A percentile compares a stretch with the other conserved stretches of the same genome.
phyloP scores from a whole-genome alignment of 2,797 vertebrate genomes.

The Microctenopoma lineatum region DNA sequence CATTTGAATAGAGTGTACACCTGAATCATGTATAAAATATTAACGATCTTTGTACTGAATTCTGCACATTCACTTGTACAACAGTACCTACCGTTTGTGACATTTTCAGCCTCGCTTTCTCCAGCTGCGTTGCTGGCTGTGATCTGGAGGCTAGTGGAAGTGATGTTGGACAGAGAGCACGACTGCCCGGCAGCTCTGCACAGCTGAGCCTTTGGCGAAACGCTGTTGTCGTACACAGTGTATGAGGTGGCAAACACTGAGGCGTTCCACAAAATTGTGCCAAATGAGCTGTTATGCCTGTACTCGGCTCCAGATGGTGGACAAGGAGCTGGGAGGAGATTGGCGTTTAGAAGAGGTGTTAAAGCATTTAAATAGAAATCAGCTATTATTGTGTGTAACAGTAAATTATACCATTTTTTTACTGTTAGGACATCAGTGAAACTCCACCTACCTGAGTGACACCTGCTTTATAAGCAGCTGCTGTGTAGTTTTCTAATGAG shows the following conservation, averaged over 20 bases:
- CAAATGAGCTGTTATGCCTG: constrained; percentile 40
- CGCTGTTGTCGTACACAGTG: constrained; percentile 60
- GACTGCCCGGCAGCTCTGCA: constrained; percentile 66
- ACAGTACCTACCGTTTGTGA: constrained; percentile 56
- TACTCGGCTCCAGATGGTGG: constrained; percentile 66
- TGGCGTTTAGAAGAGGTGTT: not conserved
- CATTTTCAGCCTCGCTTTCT: constrained; percentile 66
- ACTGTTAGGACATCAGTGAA: too few relatives aligned
- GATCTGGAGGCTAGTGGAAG: constrained; percentile 58
- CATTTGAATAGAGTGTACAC: not conserved
- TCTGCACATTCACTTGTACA: not conserved
- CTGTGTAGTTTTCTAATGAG: too few relatives aligned
- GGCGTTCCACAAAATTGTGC: constrained; percentile 72
- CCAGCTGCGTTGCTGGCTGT: constrained; percentile 79
- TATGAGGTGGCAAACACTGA: constrained; percentile 72
- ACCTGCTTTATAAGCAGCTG: too few relatives aligned
- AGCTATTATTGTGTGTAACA: too few relatives aligned
- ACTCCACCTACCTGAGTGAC: too few relatives aligned
- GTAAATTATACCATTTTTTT: too few relatives aligned
- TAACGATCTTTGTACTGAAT: not conserved
- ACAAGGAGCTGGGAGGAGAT: constrained; percentile 78
- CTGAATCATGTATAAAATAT: not conserved
- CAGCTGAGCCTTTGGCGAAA: constrained; percentile 34
- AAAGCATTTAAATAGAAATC: too few relatives aligned
- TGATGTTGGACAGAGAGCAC: constrained; percentile 67